These are phyloP conservation scores for Notolabrus celidotus DNA, from an alignment of 2,797 vertebrate species.

Conservation along the genomic window DNA sequence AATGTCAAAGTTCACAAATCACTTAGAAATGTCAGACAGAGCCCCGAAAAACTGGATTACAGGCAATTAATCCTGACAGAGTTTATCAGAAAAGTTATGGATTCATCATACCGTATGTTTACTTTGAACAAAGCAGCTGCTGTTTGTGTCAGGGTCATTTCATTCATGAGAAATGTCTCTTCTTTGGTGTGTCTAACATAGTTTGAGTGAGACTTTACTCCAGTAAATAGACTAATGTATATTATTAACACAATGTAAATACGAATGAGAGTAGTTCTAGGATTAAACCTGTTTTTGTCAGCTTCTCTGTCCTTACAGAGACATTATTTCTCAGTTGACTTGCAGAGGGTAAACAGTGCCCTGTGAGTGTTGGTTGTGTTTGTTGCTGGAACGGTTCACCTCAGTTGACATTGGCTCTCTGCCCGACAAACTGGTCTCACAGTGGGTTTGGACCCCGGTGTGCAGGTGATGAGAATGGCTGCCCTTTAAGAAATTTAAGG, in stretches of 20 bases:
- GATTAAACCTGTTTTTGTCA: conserved; percentile 7
- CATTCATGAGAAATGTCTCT: too few species aligned
- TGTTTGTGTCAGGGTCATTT: not conserved
- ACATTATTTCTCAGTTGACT: conserved; percentile 48
- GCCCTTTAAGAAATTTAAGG: conserved; percentile 79
- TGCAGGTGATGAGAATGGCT: conserved; percentile 78
- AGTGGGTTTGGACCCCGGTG: conserved; percentile 68
- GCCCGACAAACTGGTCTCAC: conserved; percentile 73
- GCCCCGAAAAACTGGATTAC: conserved; percentile 77
- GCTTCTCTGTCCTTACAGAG: conserved; percentile 25
- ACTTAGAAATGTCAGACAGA: conserved; percentile 79
- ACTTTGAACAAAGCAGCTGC: not conserved
- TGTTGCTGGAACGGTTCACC: conserved; percentile 75
- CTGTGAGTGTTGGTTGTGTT: conserved; percentile 63
- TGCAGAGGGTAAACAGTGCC: conserved; percentile 44
- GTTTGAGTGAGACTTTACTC: not conserved
- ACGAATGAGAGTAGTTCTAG: not conserved
- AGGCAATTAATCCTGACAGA: conserved; percentile 72
- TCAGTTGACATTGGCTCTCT: conserved; percentile 71
- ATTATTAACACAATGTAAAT: not conserved
- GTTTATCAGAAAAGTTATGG: conserved; percentile 57
- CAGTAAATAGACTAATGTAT: not conserved
- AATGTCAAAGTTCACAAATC: conserved; percentile 80
- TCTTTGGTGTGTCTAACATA: too few species aligned
- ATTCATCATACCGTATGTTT: conserved; percentile 1